Percentiles rank a stretch among this genome's conserved stretches.
These are phyloP conservation scores for Pocillopora damicornis DNA, from an alignment of 64 coral and sea anemone genomes.

Conservation along the genomic window DNA sequence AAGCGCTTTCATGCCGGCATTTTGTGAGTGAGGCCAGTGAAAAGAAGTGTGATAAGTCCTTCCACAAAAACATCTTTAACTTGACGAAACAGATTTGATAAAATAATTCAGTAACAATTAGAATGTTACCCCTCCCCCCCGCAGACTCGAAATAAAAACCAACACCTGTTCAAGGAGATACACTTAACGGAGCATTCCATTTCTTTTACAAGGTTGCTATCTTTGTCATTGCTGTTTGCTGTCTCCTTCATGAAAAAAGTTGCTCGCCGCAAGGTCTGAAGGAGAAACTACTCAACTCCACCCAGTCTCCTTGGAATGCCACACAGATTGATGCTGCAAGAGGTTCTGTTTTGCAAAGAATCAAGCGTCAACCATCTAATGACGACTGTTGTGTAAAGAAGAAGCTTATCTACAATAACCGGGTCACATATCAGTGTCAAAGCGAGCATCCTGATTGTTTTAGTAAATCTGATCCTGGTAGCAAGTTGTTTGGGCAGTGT, in stretches of 20 bases:
- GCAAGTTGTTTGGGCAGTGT: neutral
- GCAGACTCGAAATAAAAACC: neutral
- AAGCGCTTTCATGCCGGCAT: too few species aligned
- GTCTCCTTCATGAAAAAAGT: neutral
- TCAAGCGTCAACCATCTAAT: neutral
- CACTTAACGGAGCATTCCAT: neutral
- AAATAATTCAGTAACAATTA: too few species aligned
- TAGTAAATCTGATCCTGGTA: neutral
- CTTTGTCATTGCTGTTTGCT: neutral
- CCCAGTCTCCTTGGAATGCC: neutral
- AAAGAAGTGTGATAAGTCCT: too few species aligned
- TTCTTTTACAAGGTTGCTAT: neutral
- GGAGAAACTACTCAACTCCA: neutral
- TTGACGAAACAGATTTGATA: too few species aligned
- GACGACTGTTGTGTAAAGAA: neutral
- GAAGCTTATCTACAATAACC: neutral
- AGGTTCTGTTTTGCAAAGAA: neutral
- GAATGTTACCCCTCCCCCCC: too few species aligned
- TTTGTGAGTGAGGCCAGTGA: too few species aligned
- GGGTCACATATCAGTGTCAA: neutral
- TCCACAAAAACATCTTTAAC: too few species aligned
- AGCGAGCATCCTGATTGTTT: neutral
- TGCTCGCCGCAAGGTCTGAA: neutral
- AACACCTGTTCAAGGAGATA: neutral
- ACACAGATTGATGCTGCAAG: neutral